These are phyloP conservation scores for Bombus picipes DNA, from an alignment of 1,140 invertebrate genomes.

Conservation along the genomic window DNA sequence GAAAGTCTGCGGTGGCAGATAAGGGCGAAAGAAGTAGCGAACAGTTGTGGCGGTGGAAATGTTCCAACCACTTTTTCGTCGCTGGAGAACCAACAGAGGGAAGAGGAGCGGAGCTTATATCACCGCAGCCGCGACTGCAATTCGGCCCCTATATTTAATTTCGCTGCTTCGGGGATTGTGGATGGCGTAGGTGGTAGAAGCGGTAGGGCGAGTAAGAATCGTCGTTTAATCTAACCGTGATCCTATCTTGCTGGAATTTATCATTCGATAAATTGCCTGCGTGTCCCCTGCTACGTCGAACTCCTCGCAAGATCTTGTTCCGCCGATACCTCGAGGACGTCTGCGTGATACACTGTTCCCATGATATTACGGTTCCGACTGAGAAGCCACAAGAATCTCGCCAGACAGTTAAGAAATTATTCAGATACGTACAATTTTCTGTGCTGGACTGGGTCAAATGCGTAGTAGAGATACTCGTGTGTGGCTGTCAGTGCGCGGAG, in stretches of 20 bases:
- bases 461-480: too few species aligned
- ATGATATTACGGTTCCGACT: too few species aligned
- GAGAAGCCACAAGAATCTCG: too few species aligned
- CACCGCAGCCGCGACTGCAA: conserved; percentile 74
- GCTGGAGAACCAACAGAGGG: background rate
- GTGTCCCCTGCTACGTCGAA: conserved; percentile 20
- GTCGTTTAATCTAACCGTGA: conserved; percentile 83
- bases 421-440: too few species aligned
- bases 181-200: conserved; percentile 63
- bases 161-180: conserved; percentile 68
- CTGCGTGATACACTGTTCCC: background rate
- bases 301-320: conserved; percentile 18
- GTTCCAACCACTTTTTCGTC: conserved; percentile 43
- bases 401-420: background rate
- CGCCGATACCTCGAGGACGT: conserved; percentile 41
- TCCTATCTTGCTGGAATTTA: conserved; percentile 82
- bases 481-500: too few species aligned
- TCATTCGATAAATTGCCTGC: conserved; percentile 82
- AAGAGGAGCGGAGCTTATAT: conserved; percentile 64
- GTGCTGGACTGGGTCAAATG: too few species aligned
- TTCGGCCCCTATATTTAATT: conserved; percentile 82
- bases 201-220: conserved; percentile 72
- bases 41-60: conserved; percentile 46
- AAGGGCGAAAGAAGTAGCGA: conserved; percentile 69
- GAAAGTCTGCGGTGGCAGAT: conserved; percentile 78